These are phyloP conservation scores for Muricea muricata DNA, from an alignment of 92 coral and sea anemone genomes.

Conservation along the genomic window DNA sequence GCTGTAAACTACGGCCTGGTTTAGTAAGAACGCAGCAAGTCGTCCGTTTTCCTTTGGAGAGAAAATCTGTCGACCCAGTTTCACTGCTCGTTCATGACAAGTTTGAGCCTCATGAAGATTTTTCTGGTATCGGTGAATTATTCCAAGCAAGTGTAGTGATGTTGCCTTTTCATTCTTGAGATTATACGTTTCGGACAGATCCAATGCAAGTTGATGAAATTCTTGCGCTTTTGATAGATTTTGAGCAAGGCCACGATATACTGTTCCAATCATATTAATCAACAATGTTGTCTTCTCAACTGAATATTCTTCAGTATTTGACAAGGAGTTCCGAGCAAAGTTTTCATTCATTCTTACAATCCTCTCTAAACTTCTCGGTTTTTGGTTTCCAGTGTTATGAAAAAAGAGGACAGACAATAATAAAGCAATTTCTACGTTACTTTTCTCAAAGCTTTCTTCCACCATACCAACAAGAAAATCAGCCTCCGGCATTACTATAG, in stretches of 20 bases:
- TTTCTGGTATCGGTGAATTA: slow-evolving; percentile 74
- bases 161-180: slow-evolving; percentile 48
- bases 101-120: slow-evolving; percentile 61
- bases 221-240: slow-evolving; percentile 68
- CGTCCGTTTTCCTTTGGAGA: slow-evolving; percentile 55
- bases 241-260: slow-evolving; percentile 74
- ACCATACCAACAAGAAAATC: slow-evolving; percentile 14
- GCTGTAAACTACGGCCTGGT: slow-evolving; percentile 79
- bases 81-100: slow-evolving; percentile 63
- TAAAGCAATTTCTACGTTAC: slow-evolving; percentile 15
- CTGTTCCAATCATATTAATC: slow-evolving; percentile 70
- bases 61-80: slow-evolving; percentile 52
- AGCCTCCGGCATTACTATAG: slow-evolving; percentile 30
- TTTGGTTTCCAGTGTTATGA: slow-evolving; percentile 39
- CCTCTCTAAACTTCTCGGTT: slow-evolving; percentile 1
- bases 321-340: slow-evolving; percentile 8
- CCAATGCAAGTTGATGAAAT: slow-evolving; percentile 69
- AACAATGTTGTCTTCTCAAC: slow-evolving; percentile 34
- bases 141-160: slow-evolving; percentile 83
- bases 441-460: neutral
- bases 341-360: slow-evolving; percentile 1
- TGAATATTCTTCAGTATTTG: slow-evolving; percentile 3
- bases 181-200: slow-evolving; percentile 18
- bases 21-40: slow-evolving; percentile 72
- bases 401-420: slow-evolving; percentile 22